phyloP scores from a whole-genome alignment of 2,888 invertebrate genomes.

The Microplitis deprimator region DNA sequence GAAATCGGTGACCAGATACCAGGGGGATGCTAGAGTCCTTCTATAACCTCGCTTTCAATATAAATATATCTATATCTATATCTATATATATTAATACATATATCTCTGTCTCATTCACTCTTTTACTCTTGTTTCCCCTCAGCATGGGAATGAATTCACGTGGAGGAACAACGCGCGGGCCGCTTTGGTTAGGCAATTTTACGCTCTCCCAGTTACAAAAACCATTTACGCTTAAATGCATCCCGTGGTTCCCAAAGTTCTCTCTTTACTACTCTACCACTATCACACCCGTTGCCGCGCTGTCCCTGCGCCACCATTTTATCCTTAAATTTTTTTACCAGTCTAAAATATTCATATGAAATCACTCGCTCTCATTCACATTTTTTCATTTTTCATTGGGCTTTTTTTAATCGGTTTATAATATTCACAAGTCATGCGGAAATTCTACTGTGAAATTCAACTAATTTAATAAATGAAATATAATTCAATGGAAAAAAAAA shows the following conservation, averaged over 20 bases:
- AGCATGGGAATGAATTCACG: slow-evolving; percentile 57
- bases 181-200: slow-evolving; percentile 69
- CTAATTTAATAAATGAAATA: not conserved
- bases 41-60: not conserved
- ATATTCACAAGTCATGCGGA: not conserved
- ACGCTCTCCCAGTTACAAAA: slow-evolving; percentile 71
- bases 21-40: slow-evolving; percentile 15
- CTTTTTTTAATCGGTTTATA: not conserved
- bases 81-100: slow-evolving; percentile 26
- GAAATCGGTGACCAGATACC: slow-evolving; percentile 58
- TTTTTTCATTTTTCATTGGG: slow-evolving; percentile 21
- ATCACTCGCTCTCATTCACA: slow-evolving; percentile 27
- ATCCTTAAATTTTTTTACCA: slow-evolving; percentile 13
- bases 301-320: too few relatives aligned
- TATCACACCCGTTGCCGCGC: too few relatives aligned
- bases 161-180: slow-evolving; percentile 27
- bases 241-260: slow-evolving; percentile 42
- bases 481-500: not conserved
- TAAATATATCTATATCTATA: not conserved
- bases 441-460: not conserved
- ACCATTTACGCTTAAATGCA: slow-evolving; percentile 70
- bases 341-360: slow-evolving; percentile 12
- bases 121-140: slow-evolving; percentile 28
- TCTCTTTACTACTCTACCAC: slow-evolving; percentile 13
- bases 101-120: slow-evolving; percentile 19